phyloP scores from a whole-genome alignment of 2,888 invertebrate species.

The Archaeoteleia sp. region DNA sequence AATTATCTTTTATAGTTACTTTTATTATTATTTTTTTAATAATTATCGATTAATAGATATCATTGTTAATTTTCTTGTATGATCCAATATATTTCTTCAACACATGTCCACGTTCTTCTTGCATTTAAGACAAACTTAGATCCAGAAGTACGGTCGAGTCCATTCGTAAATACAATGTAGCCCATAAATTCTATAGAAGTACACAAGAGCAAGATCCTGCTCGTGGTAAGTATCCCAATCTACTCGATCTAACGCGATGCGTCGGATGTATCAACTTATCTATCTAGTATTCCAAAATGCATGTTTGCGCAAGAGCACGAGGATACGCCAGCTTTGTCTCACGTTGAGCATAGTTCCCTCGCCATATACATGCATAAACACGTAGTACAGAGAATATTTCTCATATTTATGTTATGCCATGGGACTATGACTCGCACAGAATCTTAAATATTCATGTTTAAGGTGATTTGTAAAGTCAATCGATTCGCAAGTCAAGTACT shows the following conservation, averaged over 20 bases:
- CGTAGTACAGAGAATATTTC: slow-evolving; percentile 32
- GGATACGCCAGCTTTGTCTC: slow-evolving; percentile 40
- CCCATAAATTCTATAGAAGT: slow-evolving; percentile 37
- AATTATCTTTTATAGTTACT: too few species aligned
- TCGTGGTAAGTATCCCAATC: slow-evolving; percentile 44
- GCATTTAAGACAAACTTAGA: slow-evolving; percentile 39
- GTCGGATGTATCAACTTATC: slow-evolving; percentile 45
- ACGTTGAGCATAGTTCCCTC: slow-evolving; percentile 36
- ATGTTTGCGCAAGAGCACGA: slow-evolving; percentile 45
- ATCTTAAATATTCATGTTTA: slow-evolving; percentile 26
- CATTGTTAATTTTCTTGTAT: too few species aligned
- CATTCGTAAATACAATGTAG: slow-evolving; percentile 38
- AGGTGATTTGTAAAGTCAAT: too few species aligned
- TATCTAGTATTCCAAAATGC: slow-evolving; percentile 42
- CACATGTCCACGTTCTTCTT: slow-evolving; percentile 13
- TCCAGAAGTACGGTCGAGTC: slow-evolving; percentile 30
- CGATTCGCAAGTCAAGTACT: too few species aligned
- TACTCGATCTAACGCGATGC: slow-evolving; percentile 43
- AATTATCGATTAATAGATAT: too few species aligned
- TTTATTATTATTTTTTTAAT: too few species aligned
- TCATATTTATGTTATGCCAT: slow-evolving; percentile 36
- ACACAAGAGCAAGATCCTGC: slow-evolving; percentile 33
- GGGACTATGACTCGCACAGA: slow-evolving; percentile 34
- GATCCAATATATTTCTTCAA: slow-evolving; percentile 1
- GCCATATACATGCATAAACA: slow-evolving; percentile 49